phyloP scores from a whole-genome alignment of 2,797 vertebrate genomes.

The Danio tinwini region DNA sequence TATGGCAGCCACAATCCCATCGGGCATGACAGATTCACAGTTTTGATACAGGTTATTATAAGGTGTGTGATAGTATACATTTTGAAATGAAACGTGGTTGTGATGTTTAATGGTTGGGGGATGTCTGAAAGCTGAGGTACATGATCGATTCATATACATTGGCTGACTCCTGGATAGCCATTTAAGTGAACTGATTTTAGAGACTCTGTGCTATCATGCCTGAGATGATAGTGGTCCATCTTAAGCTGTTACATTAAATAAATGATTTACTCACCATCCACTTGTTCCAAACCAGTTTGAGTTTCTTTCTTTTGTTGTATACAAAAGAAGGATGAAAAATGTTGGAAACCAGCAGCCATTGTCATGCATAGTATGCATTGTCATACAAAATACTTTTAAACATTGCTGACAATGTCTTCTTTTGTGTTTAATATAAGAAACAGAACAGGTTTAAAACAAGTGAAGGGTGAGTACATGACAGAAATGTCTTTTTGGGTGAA shows the following conservation, averaged over 20 bases:
- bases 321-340: no score
- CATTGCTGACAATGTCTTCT: no score
- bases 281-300: no score
- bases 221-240: neutral
- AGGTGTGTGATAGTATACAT: neutral
- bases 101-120: neutral
- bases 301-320: no score
- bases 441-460: no score
- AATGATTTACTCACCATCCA: no score
- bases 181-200: neutral
- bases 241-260: neutral
- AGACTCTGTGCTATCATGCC: neutral
- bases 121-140: neutral
- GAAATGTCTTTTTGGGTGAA: no score
- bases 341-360: no score
- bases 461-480: no score
- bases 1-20: conserved; percentile 42
- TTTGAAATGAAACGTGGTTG: conserved; percentile 11
- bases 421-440: no score
- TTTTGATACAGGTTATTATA: conserved; percentile 9
- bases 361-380: no score
- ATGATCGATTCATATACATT: neutral
- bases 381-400: no score
- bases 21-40: conserved; percentile 29
- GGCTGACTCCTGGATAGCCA: neutral